Conservation (phyloP, 30 jellyfish, hydroid and myxozoan species). For the Nemopilema nomurai region DNA sequence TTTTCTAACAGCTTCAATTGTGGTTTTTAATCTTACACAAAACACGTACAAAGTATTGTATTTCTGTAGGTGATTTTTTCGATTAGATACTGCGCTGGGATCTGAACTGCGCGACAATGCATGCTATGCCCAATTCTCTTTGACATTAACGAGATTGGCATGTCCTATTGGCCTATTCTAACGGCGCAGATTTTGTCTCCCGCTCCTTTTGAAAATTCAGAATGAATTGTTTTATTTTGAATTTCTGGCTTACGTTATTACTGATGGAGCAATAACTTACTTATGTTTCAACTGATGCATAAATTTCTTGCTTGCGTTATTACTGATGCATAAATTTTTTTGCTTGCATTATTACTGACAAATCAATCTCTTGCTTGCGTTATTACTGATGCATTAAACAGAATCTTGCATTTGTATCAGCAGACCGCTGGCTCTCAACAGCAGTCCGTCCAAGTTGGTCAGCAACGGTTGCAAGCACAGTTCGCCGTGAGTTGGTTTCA, state of each 20-base stretch:
- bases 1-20: too few species aligned
- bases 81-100: too few species aligned
- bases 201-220: not conserved
- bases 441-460: conserved; percentile 79
- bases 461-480: conserved; percentile 77
- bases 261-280: not conserved
- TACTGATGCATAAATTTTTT: not conserved
- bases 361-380: too few species aligned
- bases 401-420: not conserved
- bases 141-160: too few species aligned
- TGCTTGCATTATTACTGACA: not conserved
- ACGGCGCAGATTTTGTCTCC: not conserved
- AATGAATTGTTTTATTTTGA: not conserved
- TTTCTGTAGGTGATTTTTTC: too few species aligned
- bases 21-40: too few species aligned
- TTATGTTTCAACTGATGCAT: not conserved
- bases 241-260: not conserved
- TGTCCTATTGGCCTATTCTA: too few species aligned
- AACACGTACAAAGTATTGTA: too few species aligned
- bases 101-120: not conserved
- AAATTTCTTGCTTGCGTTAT: not conserved
- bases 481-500: conserved; percentile 56
- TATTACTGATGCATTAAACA: not conserved
- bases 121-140: too few species aligned
- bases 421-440: conserved; percentile 63